A percentile compares a stretch with the other conserved stretches of the same genome.
phyloP scores from a whole-genome alignment of 2,113 vertebrate species.

The Motacilla tschutschensis region DNA sequence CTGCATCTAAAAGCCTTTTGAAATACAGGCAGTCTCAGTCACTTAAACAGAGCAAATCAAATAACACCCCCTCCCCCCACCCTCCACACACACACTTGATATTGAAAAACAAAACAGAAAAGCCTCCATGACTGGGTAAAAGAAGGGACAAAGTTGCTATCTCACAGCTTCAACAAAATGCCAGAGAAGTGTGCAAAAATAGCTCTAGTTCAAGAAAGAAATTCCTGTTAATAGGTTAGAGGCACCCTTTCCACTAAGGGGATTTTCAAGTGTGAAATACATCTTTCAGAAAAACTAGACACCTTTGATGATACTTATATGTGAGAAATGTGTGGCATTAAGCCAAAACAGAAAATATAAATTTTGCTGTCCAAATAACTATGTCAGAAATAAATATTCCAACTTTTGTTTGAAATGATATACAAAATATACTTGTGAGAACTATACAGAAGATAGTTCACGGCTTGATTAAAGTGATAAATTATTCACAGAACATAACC shows the following conservation, averaged over 20 bases:
- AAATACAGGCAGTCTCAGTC: neutral
- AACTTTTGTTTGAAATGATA: neutral
- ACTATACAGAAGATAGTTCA: neutral
- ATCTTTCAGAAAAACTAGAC: constrained; percentile 16
- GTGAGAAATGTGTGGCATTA: constrained; percentile 13
- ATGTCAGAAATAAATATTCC: constrained; percentile 11
- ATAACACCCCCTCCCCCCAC: neutral
- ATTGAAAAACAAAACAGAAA: neutral
- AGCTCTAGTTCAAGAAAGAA: neutral
- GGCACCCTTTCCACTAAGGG: neutral
- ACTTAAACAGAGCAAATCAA: neutral
- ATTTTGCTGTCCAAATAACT: neutral
- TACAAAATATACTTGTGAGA: neutral
- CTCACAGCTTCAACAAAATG: constrained; percentile 16
- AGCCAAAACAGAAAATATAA: neutral
- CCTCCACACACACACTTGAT: neutral
- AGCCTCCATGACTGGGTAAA: neutral
- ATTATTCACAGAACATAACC: neutral
- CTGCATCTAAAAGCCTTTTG: neutral
- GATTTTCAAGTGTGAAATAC: constrained; percentile 8
- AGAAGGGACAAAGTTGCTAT: neutral
- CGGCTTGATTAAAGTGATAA: neutral
- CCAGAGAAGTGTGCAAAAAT: neutral
- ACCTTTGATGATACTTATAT: neutral
- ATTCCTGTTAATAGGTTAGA: neutral